Percentiles rank a stretch among this genome's conserved stretches.
These are phyloP conservation scores for Octomys mimax DNA, from an alignment of 2,797 vertebrate species.

Conservation along the genomic window DNA sequence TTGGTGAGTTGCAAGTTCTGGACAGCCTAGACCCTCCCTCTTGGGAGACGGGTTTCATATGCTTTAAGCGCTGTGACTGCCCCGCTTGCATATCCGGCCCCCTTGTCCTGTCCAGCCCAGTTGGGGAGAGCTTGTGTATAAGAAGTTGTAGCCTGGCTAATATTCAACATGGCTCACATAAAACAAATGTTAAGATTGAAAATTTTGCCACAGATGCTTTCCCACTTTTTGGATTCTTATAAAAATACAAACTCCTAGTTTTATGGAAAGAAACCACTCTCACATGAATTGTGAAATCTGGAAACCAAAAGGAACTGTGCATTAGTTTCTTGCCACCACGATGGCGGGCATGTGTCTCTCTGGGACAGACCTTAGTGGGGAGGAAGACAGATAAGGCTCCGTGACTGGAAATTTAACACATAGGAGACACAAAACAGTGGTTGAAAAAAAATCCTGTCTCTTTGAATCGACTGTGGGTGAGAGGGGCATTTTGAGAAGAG, in stretches of 20 bases:
- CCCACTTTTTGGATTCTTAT: neutral
- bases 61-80: neutral
- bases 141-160: slow-evolving; percentile 8
- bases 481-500: neutral
- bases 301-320: neutral
- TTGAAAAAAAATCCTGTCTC: neutral
- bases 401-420: neutral
- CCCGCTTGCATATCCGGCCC: neutral
- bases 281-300: neutral
- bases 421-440: neutral
- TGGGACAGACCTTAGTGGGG: neutral
- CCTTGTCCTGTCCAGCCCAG: neutral
- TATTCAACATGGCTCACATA: slow-evolving; percentile 23
- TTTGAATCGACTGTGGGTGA: neutral
- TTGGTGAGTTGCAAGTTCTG: neutral
- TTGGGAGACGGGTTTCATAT: neutral
- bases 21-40: neutral
- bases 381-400: neutral
- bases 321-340: neutral
- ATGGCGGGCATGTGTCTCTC: neutral
- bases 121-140: neutral
- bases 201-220: neutral
- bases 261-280: neutral
- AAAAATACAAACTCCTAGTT: slow-evolving; percentile 35
- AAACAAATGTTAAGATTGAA: slow-evolving; percentile 27